These are phyloP conservation scores for Zoanthus gigantus DNA, from an alignment of 92 coral and sea anemone species.

Conservation along the genomic window DNA sequence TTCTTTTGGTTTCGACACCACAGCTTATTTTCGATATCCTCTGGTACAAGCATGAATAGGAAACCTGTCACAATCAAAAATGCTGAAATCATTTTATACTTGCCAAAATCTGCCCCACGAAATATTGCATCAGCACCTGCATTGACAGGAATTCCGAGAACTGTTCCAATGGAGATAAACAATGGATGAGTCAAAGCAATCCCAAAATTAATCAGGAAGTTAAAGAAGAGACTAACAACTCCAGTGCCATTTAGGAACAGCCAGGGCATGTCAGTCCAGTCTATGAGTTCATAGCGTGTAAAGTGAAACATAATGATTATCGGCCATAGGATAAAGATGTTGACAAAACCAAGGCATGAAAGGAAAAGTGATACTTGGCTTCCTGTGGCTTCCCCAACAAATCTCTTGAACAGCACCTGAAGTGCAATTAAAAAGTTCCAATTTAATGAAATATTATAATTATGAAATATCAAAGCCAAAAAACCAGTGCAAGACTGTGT, in stretches of 20 bases:
- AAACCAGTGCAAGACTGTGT: too few species aligned
- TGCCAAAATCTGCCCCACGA: conserved; percentile 74
- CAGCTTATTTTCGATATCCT: conserved; percentile 49
- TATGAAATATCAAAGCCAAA: too few species aligned
- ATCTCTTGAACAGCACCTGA: conserved; percentile 76
- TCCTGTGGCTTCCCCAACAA: conserved; percentile 73
- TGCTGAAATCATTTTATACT: conserved; percentile 75
- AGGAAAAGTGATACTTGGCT: conserved; percentile 84
- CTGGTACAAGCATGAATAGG: conserved; percentile 66
- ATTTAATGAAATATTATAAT: too few species aligned
- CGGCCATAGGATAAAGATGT: conserved; percentile 81
- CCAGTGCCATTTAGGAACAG: conserved; percentile 79
- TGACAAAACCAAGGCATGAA: conserved; percentile 74
- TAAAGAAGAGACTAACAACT: conserved; percentile 64
- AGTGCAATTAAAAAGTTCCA: neutral
- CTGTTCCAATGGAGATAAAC: conserved; percentile 90
- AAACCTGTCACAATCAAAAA: conserved; percentile 78
- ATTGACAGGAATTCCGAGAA: conserved; percentile 89
- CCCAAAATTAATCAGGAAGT: conserved; percentile 87
- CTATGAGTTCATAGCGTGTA: conserved; percentile 73
- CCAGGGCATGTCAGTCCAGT: conserved; percentile 85
- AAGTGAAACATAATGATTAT: conserved; percentile 72
- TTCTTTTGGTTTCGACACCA: neutral
- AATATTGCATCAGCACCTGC: conserved; percentile 81
- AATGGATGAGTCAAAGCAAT: conserved; percentile 90